Conservation (phyloP, 1,140 invertebrate species). For the Platyscapa corneri region DNA sequence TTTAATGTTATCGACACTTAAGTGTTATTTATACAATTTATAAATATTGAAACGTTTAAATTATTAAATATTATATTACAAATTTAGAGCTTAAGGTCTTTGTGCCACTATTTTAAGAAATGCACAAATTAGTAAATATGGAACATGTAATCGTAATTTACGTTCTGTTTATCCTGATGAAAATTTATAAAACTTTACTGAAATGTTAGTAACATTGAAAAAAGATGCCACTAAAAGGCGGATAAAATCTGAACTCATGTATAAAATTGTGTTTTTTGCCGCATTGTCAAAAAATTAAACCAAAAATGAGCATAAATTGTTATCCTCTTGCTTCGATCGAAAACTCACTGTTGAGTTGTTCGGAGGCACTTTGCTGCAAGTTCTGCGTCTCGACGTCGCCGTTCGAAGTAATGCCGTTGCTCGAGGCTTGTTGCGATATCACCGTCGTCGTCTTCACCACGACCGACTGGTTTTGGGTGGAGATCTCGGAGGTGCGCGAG, state of each 20-base stretch:
- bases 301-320: background rate
- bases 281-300: background rate
- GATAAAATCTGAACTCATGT: background rate
- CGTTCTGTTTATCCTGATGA: no score
- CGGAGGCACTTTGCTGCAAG: conserved; percentile 66
- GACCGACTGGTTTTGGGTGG: conserved; percentile 71
- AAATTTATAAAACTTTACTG: background rate
- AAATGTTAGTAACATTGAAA: background rate
- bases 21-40: background rate
- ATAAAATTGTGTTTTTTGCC: background rate
- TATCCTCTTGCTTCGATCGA: background rate
- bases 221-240: background rate
- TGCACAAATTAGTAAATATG: no score
- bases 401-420: conserved; percentile 68
- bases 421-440: conserved; percentile 71
- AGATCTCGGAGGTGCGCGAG: conserved; percentile 71
- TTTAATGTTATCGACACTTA: no score
- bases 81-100: no score
- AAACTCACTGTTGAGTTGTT: conserved; percentile 72
- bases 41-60: background rate
- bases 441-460: conserved; percentile 72
- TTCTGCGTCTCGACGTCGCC: conserved; percentile 71
- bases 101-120: no score
- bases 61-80: no score
- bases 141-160: no score